A percentile compares a stretch with the other conserved stretches of the same genome.
These are phyloP conservation scores for Apamea anceps DNA, from an alignment of 2,888 invertebrate species.

Conservation along the genomic window DNA sequence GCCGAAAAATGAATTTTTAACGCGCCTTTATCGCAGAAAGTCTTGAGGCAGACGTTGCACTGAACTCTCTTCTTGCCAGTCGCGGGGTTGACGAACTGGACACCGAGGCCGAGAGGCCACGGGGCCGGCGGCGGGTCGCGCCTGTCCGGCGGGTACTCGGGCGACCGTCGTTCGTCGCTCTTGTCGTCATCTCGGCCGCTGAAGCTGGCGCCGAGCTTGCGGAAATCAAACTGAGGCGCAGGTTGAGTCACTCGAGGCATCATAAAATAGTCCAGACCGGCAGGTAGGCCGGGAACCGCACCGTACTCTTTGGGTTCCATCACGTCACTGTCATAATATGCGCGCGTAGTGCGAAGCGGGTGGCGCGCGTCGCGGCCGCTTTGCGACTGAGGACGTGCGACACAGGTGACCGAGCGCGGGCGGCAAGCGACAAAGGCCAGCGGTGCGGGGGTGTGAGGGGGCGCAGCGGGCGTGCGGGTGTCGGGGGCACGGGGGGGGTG, in stretches of 20 bases:
- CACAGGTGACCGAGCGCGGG: slow-evolving; percentile 90
- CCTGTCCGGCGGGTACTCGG: slow-evolving; percentile 83
- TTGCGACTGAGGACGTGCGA: slow-evolving; percentile 90
- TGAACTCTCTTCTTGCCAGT: slow-evolving; percentile 99
- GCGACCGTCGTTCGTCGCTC: slow-evolving; percentile 83
- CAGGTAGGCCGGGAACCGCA: slow-evolving; percentile 87
- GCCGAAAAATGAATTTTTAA: slow-evolving; percentile 99
- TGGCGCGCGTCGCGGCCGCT: slow-evolving; percentile 91
- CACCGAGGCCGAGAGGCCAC: slow-evolving; percentile 95
- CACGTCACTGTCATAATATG: slow-evolving; percentile 88
- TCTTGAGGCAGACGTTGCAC: slow-evolving; percentile 99
- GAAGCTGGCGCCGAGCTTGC: slow-evolving; percentile 93
- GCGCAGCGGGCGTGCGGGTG: slow-evolving; percentile 67
- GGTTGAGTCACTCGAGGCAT: slow-evolving; percentile 93
- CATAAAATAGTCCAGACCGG: slow-evolving; percentile 89
- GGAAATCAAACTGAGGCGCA: slow-evolving; percentile 97
- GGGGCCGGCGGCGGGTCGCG: slow-evolving; percentile 90
- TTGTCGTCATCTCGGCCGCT: slow-evolving; percentile 89
- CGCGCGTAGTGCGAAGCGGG: slow-evolving; percentile 84
- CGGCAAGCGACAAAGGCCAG: slow-evolving; percentile 86
- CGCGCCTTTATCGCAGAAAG: slow-evolving; percentile 99
- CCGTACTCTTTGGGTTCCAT: slow-evolving; percentile 89
- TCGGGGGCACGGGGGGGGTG: slow-evolving; percentile 67
- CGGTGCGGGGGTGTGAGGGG: slow-evolving; percentile 82
- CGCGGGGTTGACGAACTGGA: slow-evolving; percentile 96